Evolutionary conservation across 2,888 invertebrate genomes (phyloP).

Genomic region (Aethes cnicana): DNA sequence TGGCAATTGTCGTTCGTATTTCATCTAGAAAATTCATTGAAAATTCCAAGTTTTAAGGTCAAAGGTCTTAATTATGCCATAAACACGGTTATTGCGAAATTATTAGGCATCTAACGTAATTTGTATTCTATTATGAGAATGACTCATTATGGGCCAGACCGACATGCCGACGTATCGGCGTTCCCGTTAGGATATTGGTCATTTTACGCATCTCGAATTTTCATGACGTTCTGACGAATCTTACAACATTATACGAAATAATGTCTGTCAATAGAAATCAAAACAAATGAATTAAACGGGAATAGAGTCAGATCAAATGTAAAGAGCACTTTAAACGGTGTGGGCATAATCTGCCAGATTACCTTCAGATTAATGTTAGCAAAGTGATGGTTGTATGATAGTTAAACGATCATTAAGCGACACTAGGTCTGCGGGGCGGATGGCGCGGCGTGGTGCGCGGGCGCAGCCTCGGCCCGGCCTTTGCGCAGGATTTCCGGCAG

Average conservation of each 20-base stretch:
- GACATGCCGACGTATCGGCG: neutral
- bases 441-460: constrained; percentile 37
- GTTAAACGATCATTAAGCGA: constrained; percentile 38
- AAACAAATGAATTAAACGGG: neutral
- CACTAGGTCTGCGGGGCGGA: constrained; percentile 43
- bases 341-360: constrained; percentile 15
- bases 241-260: constrained; percentile 14
- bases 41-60: neutral
- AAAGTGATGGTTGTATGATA: constrained; percentile 15
- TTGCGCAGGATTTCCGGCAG: constrained; percentile 77
- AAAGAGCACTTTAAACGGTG: neutral
- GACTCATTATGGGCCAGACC: constrained; percentile 19
- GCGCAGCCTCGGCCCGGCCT: constrained; percentile 61
- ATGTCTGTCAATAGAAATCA: neutral
- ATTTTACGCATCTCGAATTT: constrained; percentile 14
- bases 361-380: constrained; percentile 25
- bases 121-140: constrained; percentile 12
- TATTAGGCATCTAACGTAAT: neutral
- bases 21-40: too few species aligned
- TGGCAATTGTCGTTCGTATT: neutral
- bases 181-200: constrained; percentile 25
- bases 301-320: neutral
- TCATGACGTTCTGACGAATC: neutral
- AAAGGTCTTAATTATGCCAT: constrained; percentile 18
- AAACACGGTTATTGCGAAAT: constrained; percentile 14